A percentile compares a stretch with the other conserved stretches of the same genome.
These are phyloP conservation scores for Monarcha castaneiventris DNA, from an alignment of 2,113 vertebrate genomes.

Conservation along the genomic window DNA sequence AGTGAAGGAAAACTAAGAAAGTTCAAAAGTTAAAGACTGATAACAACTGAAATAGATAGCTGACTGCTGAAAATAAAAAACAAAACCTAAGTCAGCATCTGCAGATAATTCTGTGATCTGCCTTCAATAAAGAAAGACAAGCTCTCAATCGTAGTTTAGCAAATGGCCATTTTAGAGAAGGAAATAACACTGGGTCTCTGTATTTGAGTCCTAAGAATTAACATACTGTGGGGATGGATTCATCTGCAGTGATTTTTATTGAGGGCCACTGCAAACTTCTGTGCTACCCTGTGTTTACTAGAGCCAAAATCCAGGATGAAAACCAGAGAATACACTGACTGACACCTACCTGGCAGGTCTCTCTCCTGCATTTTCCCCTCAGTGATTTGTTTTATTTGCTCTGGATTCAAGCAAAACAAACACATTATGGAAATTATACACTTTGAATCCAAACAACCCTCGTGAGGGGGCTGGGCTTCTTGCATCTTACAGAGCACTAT, in stretches of 20 bases:
- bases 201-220: background rate
- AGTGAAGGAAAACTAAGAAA: background rate
- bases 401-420: background rate
- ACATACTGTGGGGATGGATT: background rate
- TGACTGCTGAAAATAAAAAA: background rate
- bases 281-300: background rate
- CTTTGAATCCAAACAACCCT: background rate
- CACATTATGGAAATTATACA: fast-evolving
- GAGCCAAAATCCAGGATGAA: background rate
- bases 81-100: background rate
- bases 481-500: background rate
- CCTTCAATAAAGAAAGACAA: background rate
- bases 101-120: background rate
- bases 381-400: background rate
- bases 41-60: background rate
- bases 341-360: background rate
- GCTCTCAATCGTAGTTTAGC: background rate
- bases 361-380: background rate
- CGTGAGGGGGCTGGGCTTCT: background rate
- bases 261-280: background rate
- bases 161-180: background rate
- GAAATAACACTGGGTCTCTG: background rate
- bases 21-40: background rate
- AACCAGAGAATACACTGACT: background rate
- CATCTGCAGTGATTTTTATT: background rate